phyloP scores from a whole-genome alignment of 2,888 invertebrate genomes.

The Mythimna albipuncta region DNA sequence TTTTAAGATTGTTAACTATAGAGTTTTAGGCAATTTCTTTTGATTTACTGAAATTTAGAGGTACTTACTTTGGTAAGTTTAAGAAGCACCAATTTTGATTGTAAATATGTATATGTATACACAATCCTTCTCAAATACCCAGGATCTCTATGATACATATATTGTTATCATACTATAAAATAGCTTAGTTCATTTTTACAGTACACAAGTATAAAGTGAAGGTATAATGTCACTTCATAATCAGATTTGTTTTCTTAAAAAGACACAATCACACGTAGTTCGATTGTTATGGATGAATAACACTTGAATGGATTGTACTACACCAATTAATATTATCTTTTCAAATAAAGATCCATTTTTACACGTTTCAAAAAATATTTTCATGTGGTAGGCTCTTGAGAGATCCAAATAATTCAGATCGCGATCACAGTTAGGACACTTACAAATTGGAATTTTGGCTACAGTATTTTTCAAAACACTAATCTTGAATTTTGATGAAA shows the following conservation, averaged over 20 bases:
- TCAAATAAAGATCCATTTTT: background rate
- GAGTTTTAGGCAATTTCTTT: background rate
- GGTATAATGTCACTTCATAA: background rate
- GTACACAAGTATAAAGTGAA: background rate
- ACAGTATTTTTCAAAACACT: conserved; percentile 4
- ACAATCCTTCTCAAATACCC: too few species aligned
- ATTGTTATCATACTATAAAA: background rate
- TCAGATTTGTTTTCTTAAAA: background rate
- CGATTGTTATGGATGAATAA: background rate
- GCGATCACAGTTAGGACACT: background rate
- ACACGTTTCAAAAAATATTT: background rate
- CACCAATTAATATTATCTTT: background rate
- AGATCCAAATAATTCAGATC: background rate
- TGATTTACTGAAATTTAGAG: background rate
- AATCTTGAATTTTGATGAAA: conserved; percentile 3
- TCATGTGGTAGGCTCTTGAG: background rate
- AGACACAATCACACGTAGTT: background rate
- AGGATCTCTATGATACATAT: too few species aligned
- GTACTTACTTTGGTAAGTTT: background rate
- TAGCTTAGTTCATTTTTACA: background rate
- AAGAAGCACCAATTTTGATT: too few species aligned
- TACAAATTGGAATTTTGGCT: background rate
- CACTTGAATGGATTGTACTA: background rate
- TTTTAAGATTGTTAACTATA: background rate
- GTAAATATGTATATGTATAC: too few species aligned